Evolutionary conservation across 2,888 invertebrate genomes (phyloP), one percentile per base, ranked within the genome.

Genomic region (Drosophila kanekoi): DNA sequence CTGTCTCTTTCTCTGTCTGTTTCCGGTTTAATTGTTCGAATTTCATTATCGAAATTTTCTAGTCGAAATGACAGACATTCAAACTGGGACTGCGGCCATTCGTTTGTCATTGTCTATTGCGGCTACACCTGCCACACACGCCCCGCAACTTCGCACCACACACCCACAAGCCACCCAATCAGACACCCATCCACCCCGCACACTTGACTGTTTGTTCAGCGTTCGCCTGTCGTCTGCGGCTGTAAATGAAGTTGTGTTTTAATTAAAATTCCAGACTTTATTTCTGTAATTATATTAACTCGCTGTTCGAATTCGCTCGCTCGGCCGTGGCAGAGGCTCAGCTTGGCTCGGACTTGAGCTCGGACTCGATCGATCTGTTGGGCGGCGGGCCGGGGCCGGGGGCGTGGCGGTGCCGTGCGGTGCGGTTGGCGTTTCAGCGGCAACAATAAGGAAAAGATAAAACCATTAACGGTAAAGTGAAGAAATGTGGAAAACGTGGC

Each of bases 181-280:
- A 23, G 14, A 18, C 38, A 32, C 4, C 10, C 38, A 8, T 14
- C 0, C 9, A 16, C 3, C 23, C 23, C 13, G 14, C 48, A 37
- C 44, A 59, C 33, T 59, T 53, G 59, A 47, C 32, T 64, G 65
- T 77, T 74, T 60, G 77, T 60, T 56, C 65, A 59, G 72, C 72
- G 51, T 28, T 62, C 68, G 63, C 40, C 65, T 83, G 69, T 80
- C 82, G 85, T 87, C 84, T 87, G 84, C 79, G 87, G 87, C 87
- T 79, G 75, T 80, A 80, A 87, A 89, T 87, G 89, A 84, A 88
- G 84, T 83, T 81, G 81, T 89, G 84, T 88, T 90, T 89, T 90
- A 89, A 89, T 89, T 90, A 90, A 89, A 89, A 89, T 89, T 89
- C 90, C 89, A 83, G 90, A 89, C 84, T 89, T 89, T 88, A 89